Conservation (phyloP, 2,797 vertebrate species). For the Otolemur crassicaudatus region DNA sequence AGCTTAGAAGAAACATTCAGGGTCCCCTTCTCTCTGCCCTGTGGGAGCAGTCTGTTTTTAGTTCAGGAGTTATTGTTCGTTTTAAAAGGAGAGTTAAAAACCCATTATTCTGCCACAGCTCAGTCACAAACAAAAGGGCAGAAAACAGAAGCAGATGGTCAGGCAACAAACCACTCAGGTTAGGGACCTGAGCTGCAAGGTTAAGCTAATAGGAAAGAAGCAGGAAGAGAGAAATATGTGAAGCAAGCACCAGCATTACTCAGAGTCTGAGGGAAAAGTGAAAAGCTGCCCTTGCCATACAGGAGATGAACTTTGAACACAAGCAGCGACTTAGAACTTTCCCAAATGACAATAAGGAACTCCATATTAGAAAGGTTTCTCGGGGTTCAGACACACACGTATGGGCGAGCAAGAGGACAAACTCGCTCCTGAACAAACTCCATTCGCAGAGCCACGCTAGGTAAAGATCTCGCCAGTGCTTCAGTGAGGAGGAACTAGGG, state of each 20-base stretch:
- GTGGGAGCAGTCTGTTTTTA: not conserved
- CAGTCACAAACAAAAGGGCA: not conserved
- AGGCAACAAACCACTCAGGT: too few species aligned
- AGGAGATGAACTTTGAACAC: not conserved
- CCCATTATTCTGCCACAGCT: not conserved
- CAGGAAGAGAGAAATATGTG: not conserved
- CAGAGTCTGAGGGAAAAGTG: not conserved
- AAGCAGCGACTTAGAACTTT: not conserved
- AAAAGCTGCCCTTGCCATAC: not conserved
- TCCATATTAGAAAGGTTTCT: not conserved
- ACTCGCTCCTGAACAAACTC: not conserved
- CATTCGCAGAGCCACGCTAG: not conserved
- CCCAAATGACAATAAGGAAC: not conserved
- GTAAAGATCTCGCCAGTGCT: not conserved
- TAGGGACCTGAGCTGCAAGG: too few species aligned
- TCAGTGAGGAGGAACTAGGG: not conserved
- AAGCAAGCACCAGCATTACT: not conserved
- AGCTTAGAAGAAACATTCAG: not conserved
- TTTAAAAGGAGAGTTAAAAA: not conserved
- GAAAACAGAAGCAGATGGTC: slow-evolving; percentile 15
- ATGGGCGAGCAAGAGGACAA: too few species aligned
- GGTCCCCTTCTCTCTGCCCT: not conserved
- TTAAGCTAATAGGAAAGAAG: not conserved
- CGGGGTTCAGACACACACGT: not conserved
- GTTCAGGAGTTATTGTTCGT: not conserved